Percentiles rank a stretch among this genome's conserved stretches.
Conservation (phyloP, 2,888 invertebrate genomes). For the Spisula subtruncata region DNA sequence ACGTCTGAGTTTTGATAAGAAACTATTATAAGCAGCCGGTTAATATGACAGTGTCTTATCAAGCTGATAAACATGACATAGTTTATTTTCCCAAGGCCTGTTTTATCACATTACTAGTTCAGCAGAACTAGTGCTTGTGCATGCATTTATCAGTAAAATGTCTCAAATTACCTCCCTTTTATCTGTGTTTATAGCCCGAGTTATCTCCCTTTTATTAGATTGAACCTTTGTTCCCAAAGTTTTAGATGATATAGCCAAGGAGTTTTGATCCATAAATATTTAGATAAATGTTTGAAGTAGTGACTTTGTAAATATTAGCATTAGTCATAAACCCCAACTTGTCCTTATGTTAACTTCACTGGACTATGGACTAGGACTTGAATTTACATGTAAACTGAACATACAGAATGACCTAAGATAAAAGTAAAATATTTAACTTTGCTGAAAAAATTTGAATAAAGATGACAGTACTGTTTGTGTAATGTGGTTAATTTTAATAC, state of each 20-base stretch:
- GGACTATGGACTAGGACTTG: not conserved
- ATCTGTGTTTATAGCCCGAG: constrained; percentile 24
- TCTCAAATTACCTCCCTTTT: constrained; percentile 33
- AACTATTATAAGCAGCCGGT: not conserved
- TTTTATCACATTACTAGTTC: not conserved
- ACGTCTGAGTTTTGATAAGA: not conserved
- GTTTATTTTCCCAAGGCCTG: constrained; percentile 36
- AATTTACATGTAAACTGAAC: not conserved
- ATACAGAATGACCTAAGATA: not conserved
- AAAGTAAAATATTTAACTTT: not conserved
- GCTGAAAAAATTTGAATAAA: not conserved
- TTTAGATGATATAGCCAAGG: not conserved
- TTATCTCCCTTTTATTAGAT: constrained; percentile 34
- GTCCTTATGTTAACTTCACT: not conserved
- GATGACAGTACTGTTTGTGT: not conserved
- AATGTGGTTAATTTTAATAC: not conserved
- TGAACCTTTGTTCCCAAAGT: not conserved
- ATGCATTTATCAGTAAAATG: constrained; percentile 1
- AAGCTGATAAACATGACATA: constrained; percentile 40
- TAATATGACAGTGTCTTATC: constrained; percentile 42
- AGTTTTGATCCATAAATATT: constrained; percentile 40
- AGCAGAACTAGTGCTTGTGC: too few species aligned
- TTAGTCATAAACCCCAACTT: constrained; percentile 28
- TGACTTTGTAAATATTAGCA: constrained; percentile 38
- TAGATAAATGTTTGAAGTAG: constrained; percentile 43